Base-by-base conservation (phyloP, 1,140 invertebrate genomes). In the Musca vetustissima region DNA sequence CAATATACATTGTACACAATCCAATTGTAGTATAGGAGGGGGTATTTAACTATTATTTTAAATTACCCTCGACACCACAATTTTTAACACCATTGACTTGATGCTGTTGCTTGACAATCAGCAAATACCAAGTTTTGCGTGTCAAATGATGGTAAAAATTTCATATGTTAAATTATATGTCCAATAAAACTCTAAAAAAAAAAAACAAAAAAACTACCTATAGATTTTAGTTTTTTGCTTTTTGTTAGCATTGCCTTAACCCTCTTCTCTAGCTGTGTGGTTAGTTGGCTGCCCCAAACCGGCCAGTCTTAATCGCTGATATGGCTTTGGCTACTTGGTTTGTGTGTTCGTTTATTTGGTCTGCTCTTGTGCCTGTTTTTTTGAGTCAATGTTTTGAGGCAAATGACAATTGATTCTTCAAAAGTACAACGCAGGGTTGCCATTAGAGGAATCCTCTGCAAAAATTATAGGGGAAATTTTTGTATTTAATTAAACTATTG, bases 321-420 rank as follows among this genome's bases (percentile, higher is more conserved):
- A 43, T 13, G 4, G 6, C 36, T 43, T 43, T 43, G 36, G 36
- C 36, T 43, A 43, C 13, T 43, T 43, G 36, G 36, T 43, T 2
- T 4, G 36, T 43, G 36, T 61, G 28, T 21, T 25, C 13, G 15
- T 61, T 8, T 28, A n/a, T n/a, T n/a, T n/a, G n/a, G n/a, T n/a
- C n/a, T n/a, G n/a, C n/a, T 28, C 28, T 4, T 28, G 3, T 28
- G 28, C 8, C 28, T 28, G 28, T 28, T 3, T 28, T 28, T 28
- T 28, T 28, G 3, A 28, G 8, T n/a, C 28, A 43, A 43, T 43
- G 36, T 43, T n/a, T 61, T 61, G 57, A 19, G 57, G 57, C 19
- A 61, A 61, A 61, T 61, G 57, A 61, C 57, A 61, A 61, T 61
- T 61, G 57, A 61, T 61, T 61, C 57, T 61, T 61, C 57, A 61